Evolutionary conservation across 2,888 invertebrate species (phyloP).

Genomic region (Coleophora deauratella): DNA sequence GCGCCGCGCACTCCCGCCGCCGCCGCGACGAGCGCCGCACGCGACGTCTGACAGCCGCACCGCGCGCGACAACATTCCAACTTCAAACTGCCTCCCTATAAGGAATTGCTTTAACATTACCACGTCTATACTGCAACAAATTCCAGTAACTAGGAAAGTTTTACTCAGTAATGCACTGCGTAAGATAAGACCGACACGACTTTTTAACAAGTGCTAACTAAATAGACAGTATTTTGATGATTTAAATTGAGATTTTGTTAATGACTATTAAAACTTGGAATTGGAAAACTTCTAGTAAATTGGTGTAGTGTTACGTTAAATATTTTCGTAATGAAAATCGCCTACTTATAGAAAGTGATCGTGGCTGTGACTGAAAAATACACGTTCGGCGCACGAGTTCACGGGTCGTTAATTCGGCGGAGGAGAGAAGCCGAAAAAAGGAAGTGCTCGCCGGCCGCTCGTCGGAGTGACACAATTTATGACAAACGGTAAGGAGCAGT

Average conservation of each 20-base stretch:
- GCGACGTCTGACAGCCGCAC: conserved; percentile 29
- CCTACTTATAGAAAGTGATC: conserved; percentile 38
- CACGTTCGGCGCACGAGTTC: conserved; percentile 52
- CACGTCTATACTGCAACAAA: conserved; percentile 28
- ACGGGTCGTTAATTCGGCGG: conserved; percentile 62
- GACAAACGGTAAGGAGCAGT: conserved; percentile 69
- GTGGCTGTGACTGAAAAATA: conserved; percentile 59
- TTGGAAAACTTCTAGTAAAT: no score
- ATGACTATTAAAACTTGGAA: no score
- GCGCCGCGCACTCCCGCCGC: conserved; percentile 48
- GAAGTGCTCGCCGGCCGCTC: conserved; percentile 53
- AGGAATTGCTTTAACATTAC: conserved; percentile 58
- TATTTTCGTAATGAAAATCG: conserved; percentile 31
- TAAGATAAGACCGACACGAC: conserved; percentile 3
- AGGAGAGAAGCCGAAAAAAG: conserved; percentile 49
- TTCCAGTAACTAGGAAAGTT: no score
- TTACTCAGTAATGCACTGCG: no score
- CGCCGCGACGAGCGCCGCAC: conserved; percentile 57
- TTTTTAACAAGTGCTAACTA: conserved; percentile 34
- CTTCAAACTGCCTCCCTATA: conserved; percentile 48
- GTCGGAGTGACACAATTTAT: conserved; percentile 69
- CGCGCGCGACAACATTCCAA: conserved; percentile 57
- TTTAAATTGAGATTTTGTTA: no score
- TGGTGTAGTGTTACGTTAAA: conserved; percentile 34
- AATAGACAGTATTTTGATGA: conserved; percentile 13